A percentile compares a stretch with the other conserved stretches of the same genome.
Conservation (phyloP, 2,797 vertebrate genomes). For the Meda fulgida region DNA sequence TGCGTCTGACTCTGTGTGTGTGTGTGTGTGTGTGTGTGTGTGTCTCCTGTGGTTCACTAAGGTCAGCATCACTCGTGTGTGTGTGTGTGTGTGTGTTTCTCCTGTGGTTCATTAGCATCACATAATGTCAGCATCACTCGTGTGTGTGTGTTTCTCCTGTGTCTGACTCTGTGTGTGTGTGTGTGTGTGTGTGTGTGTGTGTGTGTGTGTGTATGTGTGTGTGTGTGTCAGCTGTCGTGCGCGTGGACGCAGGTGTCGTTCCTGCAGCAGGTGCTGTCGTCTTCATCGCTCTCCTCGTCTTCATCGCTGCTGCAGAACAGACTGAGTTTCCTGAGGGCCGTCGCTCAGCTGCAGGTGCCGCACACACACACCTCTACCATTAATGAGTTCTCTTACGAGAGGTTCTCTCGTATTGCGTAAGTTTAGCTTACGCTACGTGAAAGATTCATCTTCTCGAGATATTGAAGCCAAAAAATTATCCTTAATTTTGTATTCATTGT, state of each 20-base stretch:
- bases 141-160: neutral
- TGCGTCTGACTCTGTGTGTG: too few relatives aligned
- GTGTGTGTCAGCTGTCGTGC: conserved; percentile 73
- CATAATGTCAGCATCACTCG: too few relatives aligned
- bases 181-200: neutral
- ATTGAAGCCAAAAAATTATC: too few relatives aligned
- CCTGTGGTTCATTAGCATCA: too few relatives aligned
- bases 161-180: neutral
- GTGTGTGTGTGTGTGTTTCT: too few relatives aligned
- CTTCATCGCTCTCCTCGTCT: conserved; percentile 76
- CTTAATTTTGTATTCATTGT: too few relatives aligned
- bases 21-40: too few relatives aligned
- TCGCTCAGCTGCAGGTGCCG: conserved; percentile 78
- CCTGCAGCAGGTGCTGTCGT: conserved; percentile 76
- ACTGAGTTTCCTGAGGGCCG: conserved; percentile 78
- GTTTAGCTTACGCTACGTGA: too few relatives aligned
- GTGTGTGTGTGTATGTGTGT: neutral
- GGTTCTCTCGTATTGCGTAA: too few relatives aligned
- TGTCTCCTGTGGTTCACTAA: too few relatives aligned
- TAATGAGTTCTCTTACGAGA: too few relatives aligned
- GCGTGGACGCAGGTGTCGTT: conserved; percentile 81
- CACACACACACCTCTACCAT: neutral
- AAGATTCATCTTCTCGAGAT: too few relatives aligned
- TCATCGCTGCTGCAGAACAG: conserved; percentile 83
- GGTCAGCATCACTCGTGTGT: conserved; percentile 61